Conservation (phyloP, 2,888 invertebrate species). For the Nemoura dubitans region DNA sequence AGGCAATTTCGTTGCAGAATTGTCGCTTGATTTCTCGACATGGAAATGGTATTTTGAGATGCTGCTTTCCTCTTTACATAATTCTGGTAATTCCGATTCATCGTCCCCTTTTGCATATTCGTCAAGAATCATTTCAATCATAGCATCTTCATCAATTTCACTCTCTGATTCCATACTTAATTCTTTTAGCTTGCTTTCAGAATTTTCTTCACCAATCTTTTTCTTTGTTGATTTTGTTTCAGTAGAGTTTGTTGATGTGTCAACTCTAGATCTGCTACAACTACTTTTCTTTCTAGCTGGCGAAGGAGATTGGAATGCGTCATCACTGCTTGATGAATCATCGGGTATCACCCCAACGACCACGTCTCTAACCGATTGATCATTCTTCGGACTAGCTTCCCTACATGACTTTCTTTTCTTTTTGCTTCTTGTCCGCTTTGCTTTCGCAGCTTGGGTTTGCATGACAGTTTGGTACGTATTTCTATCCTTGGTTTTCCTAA, state of each 20-base stretch:
- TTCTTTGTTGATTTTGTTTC: slow-evolving; percentile 15
- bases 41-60: not conserved
- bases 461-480: slow-evolving; percentile 43
- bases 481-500: slow-evolving; percentile 45
- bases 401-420: not conserved
- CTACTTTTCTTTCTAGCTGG: not conserved
- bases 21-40: not conserved
- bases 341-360: not conserved
- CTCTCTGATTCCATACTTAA: not conserved
- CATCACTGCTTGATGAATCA: not conserved
- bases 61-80: not conserved
- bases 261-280: not conserved
- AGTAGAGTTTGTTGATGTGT: not conserved
- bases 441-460: slow-evolving; percentile 22
- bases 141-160: not conserved
- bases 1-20: not conserved
- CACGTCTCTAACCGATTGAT: not conserved
- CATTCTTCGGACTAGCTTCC: not conserved
- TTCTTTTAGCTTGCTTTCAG: not conserved
- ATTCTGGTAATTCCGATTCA: not conserved
- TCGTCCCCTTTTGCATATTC: not conserved
- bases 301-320: not conserved
- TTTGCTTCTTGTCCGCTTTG: slow-evolving; percentile 36
- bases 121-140: not conserved
- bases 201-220: not conserved